phyloP scores from a whole-genome alignment of 1,140 invertebrate genomes.

The Drosophila nebulosa region DNA sequence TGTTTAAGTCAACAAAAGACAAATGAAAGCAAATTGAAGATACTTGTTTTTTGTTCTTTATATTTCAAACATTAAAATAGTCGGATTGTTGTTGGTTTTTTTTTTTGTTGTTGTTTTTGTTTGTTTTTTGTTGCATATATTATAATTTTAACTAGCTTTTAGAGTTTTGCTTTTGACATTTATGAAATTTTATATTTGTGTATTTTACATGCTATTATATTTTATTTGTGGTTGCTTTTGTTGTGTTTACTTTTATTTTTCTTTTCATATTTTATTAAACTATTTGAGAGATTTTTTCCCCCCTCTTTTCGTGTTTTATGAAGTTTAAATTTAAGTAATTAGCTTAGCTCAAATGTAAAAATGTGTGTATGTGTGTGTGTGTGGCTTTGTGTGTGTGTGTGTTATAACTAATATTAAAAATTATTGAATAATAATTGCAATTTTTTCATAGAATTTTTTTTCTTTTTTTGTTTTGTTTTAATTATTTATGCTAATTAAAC shows the following conservation, averaged over 20 bases:
- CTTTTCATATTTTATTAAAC: conserved; percentile 48
- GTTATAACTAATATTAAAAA: conserved; percentile 76
- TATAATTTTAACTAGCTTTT: conserved; percentile 79
- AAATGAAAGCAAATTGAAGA: conserved; percentile 57
- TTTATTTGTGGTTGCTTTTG: conserved; percentile 21
- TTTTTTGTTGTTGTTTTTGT: conserved; percentile 51
- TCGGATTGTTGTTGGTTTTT: conserved; percentile 54
- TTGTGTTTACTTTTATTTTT: conserved; percentile 1
- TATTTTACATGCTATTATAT: conserved; percentile 72
- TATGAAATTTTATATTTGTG: conserved; percentile 64
- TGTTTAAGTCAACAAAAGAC: conserved; percentile 62
- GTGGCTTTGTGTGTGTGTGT: conserved; percentile 22
- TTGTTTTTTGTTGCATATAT: conserved; percentile 45
- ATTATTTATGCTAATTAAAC: conserved; percentile 77
- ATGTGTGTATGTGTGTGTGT: conserved; percentile 41
- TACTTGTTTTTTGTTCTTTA: conserved; percentile 54
- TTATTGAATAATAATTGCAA: conserved; percentile 79
- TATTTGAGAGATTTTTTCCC: conserved; percentile 22
- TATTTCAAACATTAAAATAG: conserved; percentile 81
- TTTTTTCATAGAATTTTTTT: conserved; percentile 57
- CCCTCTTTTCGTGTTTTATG: conserved; percentile 28
- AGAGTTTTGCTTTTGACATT: conserved; percentile 75
- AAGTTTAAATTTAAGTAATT: conserved; percentile 74
- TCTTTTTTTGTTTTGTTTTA: conserved; percentile 31
- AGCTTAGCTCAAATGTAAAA: conserved; percentile 77